These are phyloP conservation scores for Vireo griseus DNA, from an alignment of 2,797 vertebrate species.

Conservation along the genomic window DNA sequence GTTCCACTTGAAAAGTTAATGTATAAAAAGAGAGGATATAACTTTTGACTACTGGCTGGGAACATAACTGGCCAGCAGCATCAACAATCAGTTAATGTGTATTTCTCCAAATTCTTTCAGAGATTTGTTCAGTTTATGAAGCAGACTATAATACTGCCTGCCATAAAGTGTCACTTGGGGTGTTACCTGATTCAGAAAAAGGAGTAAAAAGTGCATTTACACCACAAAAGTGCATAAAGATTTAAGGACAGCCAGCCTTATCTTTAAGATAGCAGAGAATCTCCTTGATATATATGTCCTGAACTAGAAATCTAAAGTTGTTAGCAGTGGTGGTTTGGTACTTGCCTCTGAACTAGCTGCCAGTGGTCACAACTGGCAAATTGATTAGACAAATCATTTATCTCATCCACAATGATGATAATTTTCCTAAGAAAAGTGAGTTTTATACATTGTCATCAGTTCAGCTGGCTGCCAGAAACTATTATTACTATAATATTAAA, in stretches of 20 bases:
- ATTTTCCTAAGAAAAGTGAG: not conserved
- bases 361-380: too few species aligned
- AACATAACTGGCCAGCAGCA: not conserved
- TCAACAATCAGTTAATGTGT: not conserved
- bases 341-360: not conserved
- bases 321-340: not conserved
- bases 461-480: not conserved
- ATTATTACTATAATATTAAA: not conserved
- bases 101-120: not conserved
- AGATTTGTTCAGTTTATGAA: not conserved
- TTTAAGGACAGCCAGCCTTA: not conserved
- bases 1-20: not conserved
- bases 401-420: not conserved
- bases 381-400: not conserved
- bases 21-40: not conserved
- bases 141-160: fast-evolving
- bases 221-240: not conserved
- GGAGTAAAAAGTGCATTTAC: not conserved
- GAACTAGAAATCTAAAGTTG: not conserved
- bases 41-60: not conserved
- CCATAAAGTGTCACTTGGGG: not conserved
- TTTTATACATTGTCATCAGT: not conserved
- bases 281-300: not conserved
- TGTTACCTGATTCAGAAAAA: not conserved
- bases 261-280: not conserved